Evolutionary conservation across 1,140 invertebrate genomes (phyloP), one percentile per base, ranked within the genome.

Genomic region (Meteorus sp.): DNA sequence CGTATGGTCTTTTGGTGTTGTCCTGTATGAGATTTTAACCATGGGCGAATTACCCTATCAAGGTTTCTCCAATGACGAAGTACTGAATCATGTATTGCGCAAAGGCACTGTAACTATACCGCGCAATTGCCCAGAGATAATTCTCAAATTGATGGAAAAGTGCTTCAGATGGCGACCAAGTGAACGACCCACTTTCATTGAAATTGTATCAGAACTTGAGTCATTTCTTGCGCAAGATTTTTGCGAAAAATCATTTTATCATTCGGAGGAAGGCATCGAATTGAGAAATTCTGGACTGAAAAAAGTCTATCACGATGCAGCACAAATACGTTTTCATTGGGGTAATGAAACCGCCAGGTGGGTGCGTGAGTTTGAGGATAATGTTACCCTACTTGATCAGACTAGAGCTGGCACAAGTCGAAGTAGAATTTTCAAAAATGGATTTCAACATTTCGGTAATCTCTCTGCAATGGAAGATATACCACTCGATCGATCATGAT

Each of bases 11-110:
- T 91, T 84, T 75, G 89, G 90, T 9, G 81, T 91, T 9, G 88
- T 91, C 2, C 67, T 92, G 2, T 92, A 88, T 83, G 90, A 92
- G 72, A 91, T 92, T 79, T 81, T 84, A 0, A 91, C 89, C 0
- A 72, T 90, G 33, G 89, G 85, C 2, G 85, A 86, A 53, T 85
- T 90, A 67, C 90, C 90, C 0, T 92, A 92, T 70, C 86, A 87
- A 84, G 82, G 83, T 5, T 75, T 82, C 50, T 76, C 76, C 1
- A 87, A 87, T 71, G 85, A 86, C 56, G 83, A 88, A 73, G 83
- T 85, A 2, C 72, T 89, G 5, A 82, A 85, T 47, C 90, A 86
- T 73, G 88, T 92, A 1, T 77, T 84, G 20, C 82, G 83, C 41
- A 85, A 85, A 13, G 84, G 84, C 2, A 79, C 84, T 4, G 83